Evolutionary conservation across 2,888 invertebrate species (phyloP).

Genomic region (Cheilosia urbana): DNA sequence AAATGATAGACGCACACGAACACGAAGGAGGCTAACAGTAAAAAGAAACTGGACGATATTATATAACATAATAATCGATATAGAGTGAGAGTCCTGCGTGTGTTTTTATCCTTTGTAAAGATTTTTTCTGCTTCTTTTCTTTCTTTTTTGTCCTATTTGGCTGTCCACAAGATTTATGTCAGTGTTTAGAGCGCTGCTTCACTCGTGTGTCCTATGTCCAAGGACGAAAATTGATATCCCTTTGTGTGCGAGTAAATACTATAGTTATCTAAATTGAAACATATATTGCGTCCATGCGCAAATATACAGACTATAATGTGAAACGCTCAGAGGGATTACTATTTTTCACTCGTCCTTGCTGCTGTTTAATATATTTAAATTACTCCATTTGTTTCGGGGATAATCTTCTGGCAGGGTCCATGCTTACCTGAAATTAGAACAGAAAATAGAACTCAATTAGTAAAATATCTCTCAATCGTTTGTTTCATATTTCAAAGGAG

Average conservation of each 20-base stretch:
- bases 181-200: conserved; percentile 45
- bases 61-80: conserved; percentile 72
- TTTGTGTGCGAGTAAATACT: conserved; percentile 48
- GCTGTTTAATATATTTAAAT: conserved; percentile 26
- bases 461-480: conserved; percentile 48
- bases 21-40: neutral
- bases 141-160: neutral
- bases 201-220: conserved; percentile 24
- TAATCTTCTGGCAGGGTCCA: conserved; percentile 24
- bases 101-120: conserved; percentile 41
- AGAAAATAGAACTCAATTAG: conserved; percentile 59
- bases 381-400: conserved; percentile 52
- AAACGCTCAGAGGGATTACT: conserved; percentile 55
- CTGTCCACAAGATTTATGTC: conserved; percentile 62
- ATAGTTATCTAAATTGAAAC: conserved; percentile 32
- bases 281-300: neutral
- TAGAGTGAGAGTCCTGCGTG: conserved; percentile 44
- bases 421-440: conserved; percentile 66
- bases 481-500: conserved; percentile 71
- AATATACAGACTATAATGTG: conserved; percentile 19
- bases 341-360: conserved; percentile 37
- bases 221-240: conserved; percentile 66
- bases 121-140: neutral
- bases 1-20: conserved; percentile 31
- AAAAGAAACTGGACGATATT: conserved; percentile 24